phyloP scores from a whole-genome alignment of 2,797 vertebrate genomes.

The Acanthurus lineatus region DNA sequence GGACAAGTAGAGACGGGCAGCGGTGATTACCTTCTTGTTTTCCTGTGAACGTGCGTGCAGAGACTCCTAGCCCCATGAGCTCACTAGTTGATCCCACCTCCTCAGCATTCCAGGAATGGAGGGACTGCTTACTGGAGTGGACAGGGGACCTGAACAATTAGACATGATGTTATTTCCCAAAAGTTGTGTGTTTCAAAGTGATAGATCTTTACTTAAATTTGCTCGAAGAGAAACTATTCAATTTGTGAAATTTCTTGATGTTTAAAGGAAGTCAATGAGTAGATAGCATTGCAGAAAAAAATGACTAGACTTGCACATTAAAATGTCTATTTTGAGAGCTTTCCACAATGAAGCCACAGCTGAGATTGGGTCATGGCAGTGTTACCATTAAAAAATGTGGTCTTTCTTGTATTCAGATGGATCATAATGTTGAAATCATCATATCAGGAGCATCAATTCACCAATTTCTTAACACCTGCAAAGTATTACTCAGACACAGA shows the following conservation, averaged over 20 bases:
- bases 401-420: neutral
- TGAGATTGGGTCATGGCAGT: neutral
- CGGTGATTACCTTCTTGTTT: slow-evolving; percentile 85
- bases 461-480: too few species aligned
- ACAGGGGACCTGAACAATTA: slow-evolving; percentile 68
- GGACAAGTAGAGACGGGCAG: neutral
- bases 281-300: neutral
- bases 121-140: slow-evolving; percentile 77
- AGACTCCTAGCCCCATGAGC: slow-evolving; percentile 90
- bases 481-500: neutral
- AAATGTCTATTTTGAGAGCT: neutral
- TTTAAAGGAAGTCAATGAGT: neutral
- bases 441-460: too few species aligned
- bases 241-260: too few species aligned
- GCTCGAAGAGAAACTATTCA: too few species aligned
- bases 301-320: neutral
- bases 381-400: neutral
- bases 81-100: slow-evolving; percentile 88
- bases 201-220: neutral
- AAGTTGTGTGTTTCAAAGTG: neutral
- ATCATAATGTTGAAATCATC: slow-evolving; percentile 9
- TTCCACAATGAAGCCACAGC: neutral
- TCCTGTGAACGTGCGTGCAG: slow-evolving; percentile 87
- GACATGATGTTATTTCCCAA: neutral
- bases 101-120: slow-evolving; percentile 84